phyloP scores from a whole-genome alignment of 2,888 invertebrate species.

The Rhagonycha lutea region DNA sequence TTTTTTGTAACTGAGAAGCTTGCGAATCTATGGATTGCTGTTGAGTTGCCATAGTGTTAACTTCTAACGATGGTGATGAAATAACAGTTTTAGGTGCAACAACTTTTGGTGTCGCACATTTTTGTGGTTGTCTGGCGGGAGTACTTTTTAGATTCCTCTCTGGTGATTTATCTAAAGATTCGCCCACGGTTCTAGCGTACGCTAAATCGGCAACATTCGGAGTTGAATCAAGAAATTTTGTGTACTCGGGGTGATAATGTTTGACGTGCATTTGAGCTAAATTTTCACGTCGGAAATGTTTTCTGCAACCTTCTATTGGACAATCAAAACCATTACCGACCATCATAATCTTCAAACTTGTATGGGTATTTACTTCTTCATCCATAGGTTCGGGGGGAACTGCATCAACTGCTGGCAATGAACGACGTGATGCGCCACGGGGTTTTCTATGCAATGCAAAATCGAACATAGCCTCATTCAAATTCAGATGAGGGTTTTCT shows the following conservation, averaged over 20 bases:
- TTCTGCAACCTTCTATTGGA: conserved; percentile 82
- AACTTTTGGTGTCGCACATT: conserved; percentile 29
- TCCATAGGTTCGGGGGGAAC: conserved; percentile 9
- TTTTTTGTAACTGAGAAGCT: conserved; percentile 7
- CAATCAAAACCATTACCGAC: conserved; percentile 71
- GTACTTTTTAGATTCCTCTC: conserved; percentile 23
- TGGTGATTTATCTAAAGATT: conserved; percentile 56
- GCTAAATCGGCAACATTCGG: conserved; percentile 87
- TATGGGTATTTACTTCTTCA: conserved; percentile 33
- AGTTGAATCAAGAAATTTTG: conserved; percentile 75
- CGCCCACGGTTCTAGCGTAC: conserved; percentile 75
- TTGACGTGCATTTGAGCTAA: conserved; percentile 92
- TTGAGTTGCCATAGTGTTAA: conserved; percentile 25
- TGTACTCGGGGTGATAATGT: conserved; percentile 86
- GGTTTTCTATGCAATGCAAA: conserved; percentile 61
- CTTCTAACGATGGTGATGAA: conserved; percentile 34
- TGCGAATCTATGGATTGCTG: background rate
- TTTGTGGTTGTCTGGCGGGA: conserved; percentile 17
- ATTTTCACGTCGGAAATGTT: conserved; percentile 89
- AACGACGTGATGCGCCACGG: conserved; percentile 19
- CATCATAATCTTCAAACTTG: conserved; percentile 55
- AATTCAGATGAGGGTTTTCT: conserved; percentile 51
- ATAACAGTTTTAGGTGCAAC: conserved; percentile 14
- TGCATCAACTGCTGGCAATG: background rate
- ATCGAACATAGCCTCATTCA: conserved; percentile 61